Conservation (phyloP, 2,888 invertebrate species). For the Caradrina clavipalpis region DNA sequence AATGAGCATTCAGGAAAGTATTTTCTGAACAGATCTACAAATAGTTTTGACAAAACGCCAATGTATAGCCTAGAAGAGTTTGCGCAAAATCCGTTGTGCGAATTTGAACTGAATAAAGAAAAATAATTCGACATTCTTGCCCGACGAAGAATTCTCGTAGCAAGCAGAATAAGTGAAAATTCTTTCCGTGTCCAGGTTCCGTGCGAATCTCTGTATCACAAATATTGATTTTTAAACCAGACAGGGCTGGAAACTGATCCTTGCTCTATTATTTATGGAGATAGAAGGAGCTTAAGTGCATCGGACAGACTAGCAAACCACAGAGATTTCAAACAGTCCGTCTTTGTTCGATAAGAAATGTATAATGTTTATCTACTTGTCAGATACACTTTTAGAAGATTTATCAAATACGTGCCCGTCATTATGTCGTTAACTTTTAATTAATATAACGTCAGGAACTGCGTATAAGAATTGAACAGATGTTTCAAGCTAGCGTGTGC, state of each 20-base stretch:
- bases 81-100: conserved; percentile 38
- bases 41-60: conserved; percentile 64
- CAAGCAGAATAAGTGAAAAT: conserved; percentile 50
- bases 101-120: conserved; percentile 50
- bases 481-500: conserved; percentile 49
- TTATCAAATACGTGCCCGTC: conserved; percentile 50
- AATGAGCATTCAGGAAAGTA: conserved; percentile 48
- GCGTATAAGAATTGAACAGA: conserved; percentile 47
- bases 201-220: conserved; percentile 49
- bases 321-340: conserved; percentile 12
- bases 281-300: conserved; percentile 45
- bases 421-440: conserved; percentile 56
- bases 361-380: conserved; percentile 37
- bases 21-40: conserved; percentile 49
- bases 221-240: conserved; percentile 61
- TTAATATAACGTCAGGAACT: conserved; percentile 57
- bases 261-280: conserved; percentile 52
- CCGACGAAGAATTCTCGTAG: conserved; percentile 32
- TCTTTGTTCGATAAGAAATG: conserved; percentile 37
- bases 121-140: conserved; percentile 53
- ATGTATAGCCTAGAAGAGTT: conserved; percentile 41
- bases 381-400: conserved; percentile 45
- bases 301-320: conserved; percentile 26
- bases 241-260: conserved; percentile 60
- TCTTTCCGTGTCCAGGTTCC: conserved; percentile 49